phyloP scores from a whole-genome alignment of 1,140 invertebrate genomes.

The Melipona quadrifasciata region DNA sequence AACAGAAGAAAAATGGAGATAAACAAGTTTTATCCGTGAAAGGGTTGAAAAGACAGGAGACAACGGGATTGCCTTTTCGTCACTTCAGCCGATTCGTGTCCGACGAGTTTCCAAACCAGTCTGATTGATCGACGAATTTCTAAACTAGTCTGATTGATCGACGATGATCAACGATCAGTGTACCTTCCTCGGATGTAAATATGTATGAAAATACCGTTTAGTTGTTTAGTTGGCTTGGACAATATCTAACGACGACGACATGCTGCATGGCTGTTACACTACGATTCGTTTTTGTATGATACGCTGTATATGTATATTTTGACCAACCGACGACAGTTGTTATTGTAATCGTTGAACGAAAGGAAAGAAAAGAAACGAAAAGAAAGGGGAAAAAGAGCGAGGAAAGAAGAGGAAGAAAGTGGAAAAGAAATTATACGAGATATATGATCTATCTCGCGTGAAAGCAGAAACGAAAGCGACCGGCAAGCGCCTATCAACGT shows the following conservation, averaged over 20 bases:
- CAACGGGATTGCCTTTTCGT: background rate
- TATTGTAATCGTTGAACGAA: constrained; percentile 15
- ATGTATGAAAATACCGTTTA: constrained; percentile 73
- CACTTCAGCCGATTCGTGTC: constrained; percentile 11
- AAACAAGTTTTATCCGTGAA: background rate
- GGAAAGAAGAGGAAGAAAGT: background rate
- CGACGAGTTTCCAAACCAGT: constrained; percentile 33
- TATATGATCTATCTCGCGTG: background rate
- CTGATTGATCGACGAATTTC: constrained; percentile 33
- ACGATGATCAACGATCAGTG: constrained; percentile 35
- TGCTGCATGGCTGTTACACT: constrained; percentile 56
- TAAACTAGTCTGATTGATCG: constrained; percentile 12
- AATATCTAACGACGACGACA: constrained; percentile 66
- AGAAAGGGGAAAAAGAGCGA: too few relatives aligned
- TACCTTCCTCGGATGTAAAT: constrained; percentile 71
- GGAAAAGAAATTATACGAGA: background rate
- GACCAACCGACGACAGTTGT: constrained; percentile 58
- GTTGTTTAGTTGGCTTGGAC: constrained; percentile 73
- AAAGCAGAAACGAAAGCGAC: background rate
- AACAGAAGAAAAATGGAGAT: accelerated
- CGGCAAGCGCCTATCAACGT: constrained; percentile 11
- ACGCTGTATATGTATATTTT: constrained; percentile 60
- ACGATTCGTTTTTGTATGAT: constrained; percentile 69
- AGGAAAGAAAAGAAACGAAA: accelerated
- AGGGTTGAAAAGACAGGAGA: background rate